Percentiles rank a stretch among this genome's conserved stretches.
These are phyloP conservation scores for Zaprionus camerounensis DNA, from an alignment of 1,140 invertebrate species.

Conservation along the genomic window DNA sequence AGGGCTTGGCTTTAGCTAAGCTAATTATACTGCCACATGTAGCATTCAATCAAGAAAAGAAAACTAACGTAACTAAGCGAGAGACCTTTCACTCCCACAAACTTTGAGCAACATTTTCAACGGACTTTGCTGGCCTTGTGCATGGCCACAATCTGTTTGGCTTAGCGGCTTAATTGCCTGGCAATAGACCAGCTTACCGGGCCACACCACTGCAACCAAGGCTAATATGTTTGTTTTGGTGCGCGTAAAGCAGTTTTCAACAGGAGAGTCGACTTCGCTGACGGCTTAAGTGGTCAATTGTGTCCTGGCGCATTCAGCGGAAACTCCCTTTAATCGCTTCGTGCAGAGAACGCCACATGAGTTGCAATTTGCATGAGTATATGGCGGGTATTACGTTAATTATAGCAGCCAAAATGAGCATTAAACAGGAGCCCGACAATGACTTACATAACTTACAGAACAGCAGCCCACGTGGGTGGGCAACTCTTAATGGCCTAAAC, in stretches of 20 bases:
- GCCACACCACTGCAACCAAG: conserved; percentile 31
- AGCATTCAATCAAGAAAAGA: conserved; percentile 24
- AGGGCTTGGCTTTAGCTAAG: conserved; percentile 17
- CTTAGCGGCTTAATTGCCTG: conserved; percentile 64
- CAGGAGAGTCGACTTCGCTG: conserved; percentile 37
- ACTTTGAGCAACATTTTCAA: not conserved
- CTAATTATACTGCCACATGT: conserved; percentile 46
- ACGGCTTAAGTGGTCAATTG: not conserved
- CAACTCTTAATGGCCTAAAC: not conserved
- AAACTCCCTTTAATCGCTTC: conserved; percentile 56
- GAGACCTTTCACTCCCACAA: not conserved
- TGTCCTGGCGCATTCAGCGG: not conserved
- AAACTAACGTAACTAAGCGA: not conserved
- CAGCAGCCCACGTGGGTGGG: not conserved
- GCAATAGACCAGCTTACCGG: conserved; percentile 29
- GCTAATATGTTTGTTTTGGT: conserved; percentile 31
- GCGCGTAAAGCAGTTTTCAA: conserved; percentile 60
- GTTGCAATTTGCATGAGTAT: conserved; percentile 59
- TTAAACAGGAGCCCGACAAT: conserved; percentile 25
- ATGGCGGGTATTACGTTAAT: conserved; percentile 36
- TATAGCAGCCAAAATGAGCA: conserved; percentile 16
- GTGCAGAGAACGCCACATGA: conserved; percentile 57
- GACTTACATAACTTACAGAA: not conserved
- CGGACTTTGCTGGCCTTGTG: not conserved
- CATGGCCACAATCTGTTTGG: conserved; percentile 56